Conservation (phyloP, 2,888 invertebrate genomes). For the Biston betularia region DNA sequence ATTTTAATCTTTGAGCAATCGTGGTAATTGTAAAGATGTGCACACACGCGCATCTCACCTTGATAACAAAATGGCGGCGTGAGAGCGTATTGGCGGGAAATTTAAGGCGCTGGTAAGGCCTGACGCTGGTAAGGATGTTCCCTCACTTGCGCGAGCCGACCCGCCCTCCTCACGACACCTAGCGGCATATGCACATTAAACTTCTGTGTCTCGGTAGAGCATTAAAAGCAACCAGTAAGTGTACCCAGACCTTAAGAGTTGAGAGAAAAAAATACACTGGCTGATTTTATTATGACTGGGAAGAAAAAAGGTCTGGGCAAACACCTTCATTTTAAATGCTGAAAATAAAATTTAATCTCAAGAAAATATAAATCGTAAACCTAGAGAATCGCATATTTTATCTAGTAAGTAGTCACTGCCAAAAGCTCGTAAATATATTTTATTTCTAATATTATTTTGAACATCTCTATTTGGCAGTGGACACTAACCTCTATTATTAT, state of each 20-base stretch:
- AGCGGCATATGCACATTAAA: slow-evolving; percentile 84
- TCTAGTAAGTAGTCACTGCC: slow-evolving; percentile 70
- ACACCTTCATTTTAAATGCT: slow-evolving; percentile 67
- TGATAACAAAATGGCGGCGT: slow-evolving; percentile 84
- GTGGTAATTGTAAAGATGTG: slow-evolving; percentile 71
- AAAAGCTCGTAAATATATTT: slow-evolving; percentile 62
- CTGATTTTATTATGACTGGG: slow-evolving; percentile 27
- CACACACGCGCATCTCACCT: slow-evolving; percentile 83
- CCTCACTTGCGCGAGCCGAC: slow-evolving; percentile 95
- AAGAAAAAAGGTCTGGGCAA: slow-evolving; percentile 20
- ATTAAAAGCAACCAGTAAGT: slow-evolving; percentile 59
- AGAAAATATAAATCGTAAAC: slow-evolving; percentile 58
- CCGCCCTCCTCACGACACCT: slow-evolving; percentile 95
- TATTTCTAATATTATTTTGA: slow-evolving; percentile 59
- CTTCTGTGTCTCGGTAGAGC: slow-evolving; percentile 69
- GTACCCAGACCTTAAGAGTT: slow-evolving; percentile 42
- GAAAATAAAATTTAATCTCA: slow-evolving; percentile 74
- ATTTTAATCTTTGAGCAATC: slow-evolving; percentile 56
- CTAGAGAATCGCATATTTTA: slow-evolving; percentile 49
- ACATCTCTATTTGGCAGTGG: slow-evolving; percentile 73
- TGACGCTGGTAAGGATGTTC: slow-evolving; percentile 99
- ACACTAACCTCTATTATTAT: slow-evolving; percentile 71
- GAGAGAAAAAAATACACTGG: slow-evolving; percentile 29
- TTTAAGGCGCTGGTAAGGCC: slow-evolving; percentile 90
- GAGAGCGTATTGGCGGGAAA: slow-evolving; percentile 80